Evolutionary conservation across 1,140 invertebrate genomes (phyloP), one percentile per base, ranked within the genome.

Genomic region (Augochlora pura): DNA sequence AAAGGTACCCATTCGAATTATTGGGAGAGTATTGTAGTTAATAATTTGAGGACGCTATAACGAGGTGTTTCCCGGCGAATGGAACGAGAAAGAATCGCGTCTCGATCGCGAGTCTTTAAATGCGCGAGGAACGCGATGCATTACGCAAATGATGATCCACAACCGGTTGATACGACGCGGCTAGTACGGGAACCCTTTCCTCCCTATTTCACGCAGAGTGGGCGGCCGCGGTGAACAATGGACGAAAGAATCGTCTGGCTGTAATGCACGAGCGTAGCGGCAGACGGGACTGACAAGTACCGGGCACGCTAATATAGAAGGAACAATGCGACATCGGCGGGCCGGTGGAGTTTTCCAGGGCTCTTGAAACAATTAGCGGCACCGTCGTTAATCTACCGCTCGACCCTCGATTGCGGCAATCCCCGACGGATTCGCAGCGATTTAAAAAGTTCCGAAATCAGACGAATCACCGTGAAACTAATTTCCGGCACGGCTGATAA

Each of bases 281-380:
- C 70, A 78, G 70, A 82, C 54, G 68, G 42, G 46, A 54, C 69
- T 70, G 70, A 81, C 79, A 38, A 82, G 67, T 39, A 72, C 52
- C 67, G 70, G 49, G 57, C 75, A 77, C 79, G 75, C 75, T 86
- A 85, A 86, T 86, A 62, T 72, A 79, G 71, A 69, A 72, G 63
- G 83, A 85, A 86, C 75, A 82, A 86, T 82, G 68, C 57, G 49
- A 70, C 80, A 77, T 66, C 54, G 66, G 21, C 64, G 27, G 27
- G 54, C 49, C 49, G 49, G 49, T 5, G 52, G 74, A 72, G 79
- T 54, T 75, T 81, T 86, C 81, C 80, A 72, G 72, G 25, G 62
- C 59, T 52, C 76, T 86, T 82, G 64, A 86, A 82, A 86, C 77
- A 85, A 85, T 85, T 82, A 82, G 54, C 76, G 72, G 70, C 57